Evolutionary conservation across 2,888 invertebrate genomes (phyloP), one percentile per base, ranked within the genome.

Genomic region (Pristionchus japonicus): DNA sequence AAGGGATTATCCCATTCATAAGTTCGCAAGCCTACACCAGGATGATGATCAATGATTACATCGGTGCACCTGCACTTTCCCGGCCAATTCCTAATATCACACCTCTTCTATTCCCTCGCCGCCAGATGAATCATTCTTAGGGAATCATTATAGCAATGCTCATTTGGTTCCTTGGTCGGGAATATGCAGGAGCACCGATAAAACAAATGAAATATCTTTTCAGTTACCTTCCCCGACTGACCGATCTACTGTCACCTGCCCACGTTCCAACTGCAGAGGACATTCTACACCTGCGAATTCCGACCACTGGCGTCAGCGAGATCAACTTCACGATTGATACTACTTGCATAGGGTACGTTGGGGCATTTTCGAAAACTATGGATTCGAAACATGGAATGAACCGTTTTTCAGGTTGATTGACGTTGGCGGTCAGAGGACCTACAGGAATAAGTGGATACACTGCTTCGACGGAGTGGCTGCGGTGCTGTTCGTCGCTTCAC

Each of bases 361-460:
- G n/a, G 15, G 64, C n/a, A 64, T 23, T 20, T n/a, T 57, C 23
- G 3, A 64, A 27, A 7, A 64, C 61, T n/a, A n/a, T n/a, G n/a
- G 27, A 7, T 15, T n/a, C 23, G n/a, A 27, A 27, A 57, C 20
- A n/a, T 61, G 15, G 27, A 9, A 64, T 17, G 15, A 1, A 7
- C 2, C 6, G 23, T 20, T 23, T 49, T 88, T 17, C 47, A 91
- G 90, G 34, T 64, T 91, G 3, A 91, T 91, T 61, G 91, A 91
- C 83, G 90, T 91, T 15, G 91, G 91, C n/a, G 91, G 91, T 20
- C 91, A 91, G 83, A 87, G 89, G 34, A 89, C 91, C 0, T 90
- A 91, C 31, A 88, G 90, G 37, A 89, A 89, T 17, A 91, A 91
- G 84, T 91, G 91, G 91, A 91, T 91, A 27, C 91, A 91, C 74